Percentiles rank a stretch among this genome's conserved stretches.
These are phyloP conservation scores for Strix uralensis DNA, from an alignment of 2,113 vertebrate genomes.

Conservation along the genomic window DNA sequence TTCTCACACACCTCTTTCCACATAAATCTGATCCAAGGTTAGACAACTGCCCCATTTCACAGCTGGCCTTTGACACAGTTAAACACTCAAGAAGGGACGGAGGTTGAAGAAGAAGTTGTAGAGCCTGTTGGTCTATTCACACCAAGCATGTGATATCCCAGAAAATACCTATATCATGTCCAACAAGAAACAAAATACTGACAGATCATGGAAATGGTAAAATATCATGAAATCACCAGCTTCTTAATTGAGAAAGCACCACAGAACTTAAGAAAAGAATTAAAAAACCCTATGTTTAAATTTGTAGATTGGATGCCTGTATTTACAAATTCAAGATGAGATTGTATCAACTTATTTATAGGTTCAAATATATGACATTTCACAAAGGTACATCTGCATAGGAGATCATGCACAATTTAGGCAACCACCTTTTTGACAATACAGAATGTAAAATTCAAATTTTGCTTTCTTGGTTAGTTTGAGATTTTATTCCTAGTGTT, in stretches of 20 bases:
- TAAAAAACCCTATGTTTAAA: neutral
- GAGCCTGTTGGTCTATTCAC: neutral
- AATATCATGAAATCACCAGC: neutral
- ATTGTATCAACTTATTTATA: neutral
- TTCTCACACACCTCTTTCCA: neutral
- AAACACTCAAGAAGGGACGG: neutral
- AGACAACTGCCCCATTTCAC: neutral
- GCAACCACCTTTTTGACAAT: neutral
- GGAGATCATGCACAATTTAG: neutral
- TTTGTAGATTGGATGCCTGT: neutral
- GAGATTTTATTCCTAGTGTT: neutral
- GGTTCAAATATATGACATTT: neutral
- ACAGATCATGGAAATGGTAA: neutral
- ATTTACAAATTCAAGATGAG: neutral
- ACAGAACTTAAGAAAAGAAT: neutral
- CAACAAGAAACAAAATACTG: neutral
- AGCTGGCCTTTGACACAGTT: neutral
- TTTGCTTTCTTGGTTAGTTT: neutral
- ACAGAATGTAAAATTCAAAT: neutral
- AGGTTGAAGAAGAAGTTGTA: neutral
- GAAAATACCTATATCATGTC: neutral
- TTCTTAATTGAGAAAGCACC: neutral
- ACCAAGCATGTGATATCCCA: neutral
- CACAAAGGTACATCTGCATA: neutral
- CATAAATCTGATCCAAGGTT: neutral